Evolutionary conservation across 2,888 invertebrate genomes (phyloP), one percentile per base, ranked within the genome.

Genomic region (Eupithecia tripunctaria): DNA sequence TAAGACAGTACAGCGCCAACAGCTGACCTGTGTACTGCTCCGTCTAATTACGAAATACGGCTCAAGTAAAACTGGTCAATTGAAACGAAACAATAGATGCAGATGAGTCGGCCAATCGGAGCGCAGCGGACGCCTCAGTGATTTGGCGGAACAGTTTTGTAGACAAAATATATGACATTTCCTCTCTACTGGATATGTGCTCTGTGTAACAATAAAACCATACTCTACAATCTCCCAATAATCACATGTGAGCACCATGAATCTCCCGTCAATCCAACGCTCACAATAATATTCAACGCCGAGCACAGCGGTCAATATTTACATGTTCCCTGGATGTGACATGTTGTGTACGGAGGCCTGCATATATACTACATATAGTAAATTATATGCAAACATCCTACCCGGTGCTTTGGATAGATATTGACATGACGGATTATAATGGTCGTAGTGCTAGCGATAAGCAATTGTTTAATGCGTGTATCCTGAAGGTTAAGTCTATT

Each of bases 241-340:
- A 29, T 29, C 27, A 60, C 60, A 60, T 60, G 60, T 60, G 18
- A 60, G 60, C 29, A 60, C 60, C 60, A 60, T 60, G 29, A 60
- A 63, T 32, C 32, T 63, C 63, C 10, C n/a, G 64, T 68, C 65
- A 69, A 51, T 70, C 32, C 47, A 21, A 14, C 8, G 18, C 15
- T 64, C 27, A 29, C 60, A 64, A 67, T 63, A 67, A 67, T 70
- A 73, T 73, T 41, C 43, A 62, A 73, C 56, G 32, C 38, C 43
- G 51, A 29, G 43, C n/a, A 15, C 67, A 64, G 47, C 41, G 64
- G 64, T 70, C 70, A 73, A 70, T 70, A 70, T 73, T 73, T 73
- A 63, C 51, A 56, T 18, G 8, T 56, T 56, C 64, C 29, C 65
- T 70, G 41, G 43, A n/a, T 63, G 70, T 73, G 73, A 68, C 70